Base-by-base conservation (phyloP, 2,113 vertebrate species). In the Pelecanoides urinatrix region DNA sequence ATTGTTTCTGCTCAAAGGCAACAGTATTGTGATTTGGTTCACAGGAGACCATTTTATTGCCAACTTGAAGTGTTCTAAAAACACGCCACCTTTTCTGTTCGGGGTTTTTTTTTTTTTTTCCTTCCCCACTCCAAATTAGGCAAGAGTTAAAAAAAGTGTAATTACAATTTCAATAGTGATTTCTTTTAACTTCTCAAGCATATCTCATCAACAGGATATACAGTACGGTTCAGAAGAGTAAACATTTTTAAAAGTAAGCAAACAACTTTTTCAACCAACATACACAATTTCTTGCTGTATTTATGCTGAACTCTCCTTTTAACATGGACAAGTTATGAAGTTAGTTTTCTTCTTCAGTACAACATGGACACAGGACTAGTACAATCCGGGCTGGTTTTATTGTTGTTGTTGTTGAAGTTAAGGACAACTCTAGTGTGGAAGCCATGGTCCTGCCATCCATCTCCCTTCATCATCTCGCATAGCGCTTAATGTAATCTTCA, bases 401-500 rank as follows among this genome's bases (percentile, higher is more conserved):
- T 63, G 90, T 92, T 80, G 62, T 61, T 65, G 90, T 74, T 95
- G 94, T 47, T 89, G 89, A 81, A 82, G 94, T 87, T 59, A 16
- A 96, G 91, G 91, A 97, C 88, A 95, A 81, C 95, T 93, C 84
- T 90, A 90, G 96, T 94, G 92, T 16, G 62, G 73, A 95, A 94
- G 92, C 93, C 67, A 29, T 65, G 75, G 93, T 88, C 93, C 95
- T 92, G 95, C 75, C 62, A 52, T 38, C 93, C 72, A 13, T 88
- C 88, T 66, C 95, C 94, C 96, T 96, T 97, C 98, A 99, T 99
- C 99, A 99, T 99, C 99, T 99, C 56, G 99, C 99, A 2, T 99
- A 99, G 92, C 98, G 98, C 97, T 99, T 99, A 97, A 99, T 99
- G 98, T 99, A 99, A 98, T 99, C 99, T 77, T 99, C 99, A 97